Evolutionary conservation across 2,797 vertebrate genomes (phyloP).

Genomic region (Argya squamiceps): DNA sequence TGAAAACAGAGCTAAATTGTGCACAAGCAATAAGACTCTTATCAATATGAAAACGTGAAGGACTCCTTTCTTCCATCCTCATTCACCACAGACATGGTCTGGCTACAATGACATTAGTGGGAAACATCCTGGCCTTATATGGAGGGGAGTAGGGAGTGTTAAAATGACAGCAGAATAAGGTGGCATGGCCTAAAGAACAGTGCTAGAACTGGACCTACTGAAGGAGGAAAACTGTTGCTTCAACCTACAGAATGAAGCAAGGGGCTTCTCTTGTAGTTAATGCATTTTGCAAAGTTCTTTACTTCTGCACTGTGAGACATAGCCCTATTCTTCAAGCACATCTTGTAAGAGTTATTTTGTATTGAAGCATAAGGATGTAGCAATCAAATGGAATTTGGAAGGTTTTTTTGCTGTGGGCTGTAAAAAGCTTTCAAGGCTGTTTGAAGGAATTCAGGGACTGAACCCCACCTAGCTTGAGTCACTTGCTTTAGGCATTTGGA

Average conservation of each 20-base stretch:
- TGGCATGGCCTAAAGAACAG: not conserved
- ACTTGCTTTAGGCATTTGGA: not conserved
- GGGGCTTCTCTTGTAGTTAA: not conserved
- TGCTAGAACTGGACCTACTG: not conserved
- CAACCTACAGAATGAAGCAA: not conserved
- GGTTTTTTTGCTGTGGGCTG: not conserved
- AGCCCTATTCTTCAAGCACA: not conserved
- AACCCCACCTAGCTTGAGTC: not conserved
- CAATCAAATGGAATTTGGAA: not conserved
- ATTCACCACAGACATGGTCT: not conserved
- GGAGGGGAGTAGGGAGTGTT: not conserved
- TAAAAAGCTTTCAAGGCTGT: not conserved
- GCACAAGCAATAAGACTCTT: not conserved
- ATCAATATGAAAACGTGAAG: not conserved
- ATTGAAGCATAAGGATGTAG: not conserved
- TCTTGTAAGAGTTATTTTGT: not conserved
- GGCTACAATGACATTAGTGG: accelerated
- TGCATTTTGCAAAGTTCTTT: not conserved
- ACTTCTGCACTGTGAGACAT: not conserved
- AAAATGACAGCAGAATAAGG: not conserved
- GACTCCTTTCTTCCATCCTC: not conserved
- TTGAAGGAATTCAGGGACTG: not conserved
- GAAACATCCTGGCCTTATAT: not conserved
- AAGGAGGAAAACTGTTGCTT: not conserved
- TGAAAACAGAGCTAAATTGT: not conserved